Evolutionary conservation across 2,888 invertebrate species (phyloP), one percentile per base, ranked within the genome.

Genomic region (Cerastoderma edule): DNA sequence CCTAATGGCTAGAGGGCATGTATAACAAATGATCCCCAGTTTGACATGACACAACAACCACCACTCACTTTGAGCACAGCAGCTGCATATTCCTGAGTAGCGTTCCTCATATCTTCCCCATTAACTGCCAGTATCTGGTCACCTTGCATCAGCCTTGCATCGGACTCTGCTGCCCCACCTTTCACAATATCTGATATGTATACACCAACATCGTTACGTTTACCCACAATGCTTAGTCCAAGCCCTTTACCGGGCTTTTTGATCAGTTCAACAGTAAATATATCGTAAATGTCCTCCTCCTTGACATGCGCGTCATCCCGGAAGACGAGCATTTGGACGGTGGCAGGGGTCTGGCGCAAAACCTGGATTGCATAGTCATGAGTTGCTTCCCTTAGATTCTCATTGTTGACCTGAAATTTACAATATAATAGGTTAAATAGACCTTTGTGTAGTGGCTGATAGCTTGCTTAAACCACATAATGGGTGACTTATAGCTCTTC

Each of bases 151-250:
- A 99, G 95, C 72, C 97, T 95, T 4, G 96, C 97, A 92, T 98
- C 98, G n/a, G 93, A 92, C 83, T 95, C 94, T 0, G 98, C 98
- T 44, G 96, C 95, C 30, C 98, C 96, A 2, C 98, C 98, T 70
- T 96, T 95, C 24, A 97, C 99, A 92, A 99, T 95, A 90, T 99
- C 98, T 22, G 97, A 96, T 67, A 99, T 95, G 92, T 97, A 98
- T 71, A 98, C 96, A 68, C 98, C 97, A 50, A 91, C 95, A 94
- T 88, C 95, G 95, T 93, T 94, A 95, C 92, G 85, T 91, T 95
- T 94, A 35, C 96, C 96, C 10, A 97, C 95, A 83, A 98, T 95
- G 78, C 97, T 96, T 83, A 99, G 94, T 0, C 93, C 93, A 27
- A 93, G 89, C 24, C 93, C 97, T 92, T 97, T 96, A 57, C 97